These are phyloP conservation scores for Prionace glauca DNA, from an alignment of 2,797 vertebrate species.

Conservation along the genomic window DNA sequence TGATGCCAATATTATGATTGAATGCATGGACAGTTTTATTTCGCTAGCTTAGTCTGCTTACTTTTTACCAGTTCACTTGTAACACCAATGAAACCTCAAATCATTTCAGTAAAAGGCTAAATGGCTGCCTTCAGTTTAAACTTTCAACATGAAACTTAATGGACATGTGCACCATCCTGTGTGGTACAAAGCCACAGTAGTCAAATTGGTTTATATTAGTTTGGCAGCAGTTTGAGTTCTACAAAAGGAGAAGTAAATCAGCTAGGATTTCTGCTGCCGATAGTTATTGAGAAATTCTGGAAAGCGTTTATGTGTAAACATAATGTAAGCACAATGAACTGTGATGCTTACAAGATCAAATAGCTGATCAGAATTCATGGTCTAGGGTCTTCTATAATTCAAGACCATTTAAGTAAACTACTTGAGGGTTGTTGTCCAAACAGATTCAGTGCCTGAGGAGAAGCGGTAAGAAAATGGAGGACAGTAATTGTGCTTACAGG, in stretches of 20 bases:
- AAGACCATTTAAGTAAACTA: not conserved
- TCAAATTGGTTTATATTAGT: not conserved
- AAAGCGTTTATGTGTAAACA: not conserved
- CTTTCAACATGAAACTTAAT: not conserved
- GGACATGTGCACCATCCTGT: not conserved
- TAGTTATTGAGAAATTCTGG: not conserved
- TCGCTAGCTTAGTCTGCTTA: not conserved
- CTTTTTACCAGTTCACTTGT: not conserved
- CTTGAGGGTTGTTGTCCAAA: not conserved
- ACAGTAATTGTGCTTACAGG: not conserved
- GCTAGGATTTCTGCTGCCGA: not conserved
- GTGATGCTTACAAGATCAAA: not conserved
- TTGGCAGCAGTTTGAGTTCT: not conserved
- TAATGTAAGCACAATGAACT: not conserved
- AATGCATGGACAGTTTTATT: not conserved
- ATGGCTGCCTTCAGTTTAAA: not conserved
- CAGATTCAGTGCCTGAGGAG: not conserved
- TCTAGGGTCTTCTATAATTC: not conserved
- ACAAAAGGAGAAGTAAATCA: not conserved
- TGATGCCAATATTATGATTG: not conserved
- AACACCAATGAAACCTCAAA: not conserved
- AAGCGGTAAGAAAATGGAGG: not conserved
- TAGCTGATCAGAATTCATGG: not conserved
- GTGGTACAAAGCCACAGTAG: not conserved
- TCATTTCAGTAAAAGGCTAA: not conserved